phyloP scores from a whole-genome alignment of 2,888 invertebrate species.

The Caenorhabditis angaria region DNA sequence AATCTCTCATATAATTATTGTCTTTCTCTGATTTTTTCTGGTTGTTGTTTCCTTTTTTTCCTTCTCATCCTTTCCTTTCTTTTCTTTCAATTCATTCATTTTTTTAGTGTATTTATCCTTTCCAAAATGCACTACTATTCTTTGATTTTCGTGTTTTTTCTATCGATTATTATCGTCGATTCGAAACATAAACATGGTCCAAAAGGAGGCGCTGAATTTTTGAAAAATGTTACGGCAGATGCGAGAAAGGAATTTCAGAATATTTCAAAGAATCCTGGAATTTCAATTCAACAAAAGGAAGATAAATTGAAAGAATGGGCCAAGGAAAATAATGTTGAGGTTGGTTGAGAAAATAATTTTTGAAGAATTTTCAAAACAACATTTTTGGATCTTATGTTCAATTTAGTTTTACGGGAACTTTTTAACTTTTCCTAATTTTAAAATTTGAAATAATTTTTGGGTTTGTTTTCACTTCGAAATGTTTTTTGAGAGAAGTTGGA shows the following conservation, averaged over 20 bases:
- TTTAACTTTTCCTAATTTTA: too few species aligned
- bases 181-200: conserved; percentile 29
- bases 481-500: too few species aligned
- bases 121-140: conserved; percentile 20
- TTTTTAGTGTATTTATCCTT: conserved; percentile 3
- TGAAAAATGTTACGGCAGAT: conserved; percentile 20
- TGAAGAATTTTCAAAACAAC: too few species aligned
- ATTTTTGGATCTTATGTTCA: too few species aligned
- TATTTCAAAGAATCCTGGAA: conserved; percentile 33
- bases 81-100: conserved; percentile 8
- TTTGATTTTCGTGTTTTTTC: conserved; percentile 18
- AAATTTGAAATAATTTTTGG: too few species aligned
- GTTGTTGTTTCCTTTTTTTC: conserved; percentile 7
- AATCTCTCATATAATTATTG: too few species aligned
- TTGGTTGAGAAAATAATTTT: too few species aligned
- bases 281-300: conserved; percentile 39
- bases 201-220: conserved; percentile 25
- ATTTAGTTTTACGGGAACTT: not conserved
- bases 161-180: conserved; percentile 15
- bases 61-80: not conserved
- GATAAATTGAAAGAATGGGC: conserved; percentile 34
- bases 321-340: conserved; percentile 23
- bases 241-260: conserved; percentile 25
- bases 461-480: not conserved
- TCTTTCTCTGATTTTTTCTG: too few species aligned